phyloP scores from a whole-genome alignment of 2,113 vertebrate genomes.

The Psilopsiagon aymara region DNA sequence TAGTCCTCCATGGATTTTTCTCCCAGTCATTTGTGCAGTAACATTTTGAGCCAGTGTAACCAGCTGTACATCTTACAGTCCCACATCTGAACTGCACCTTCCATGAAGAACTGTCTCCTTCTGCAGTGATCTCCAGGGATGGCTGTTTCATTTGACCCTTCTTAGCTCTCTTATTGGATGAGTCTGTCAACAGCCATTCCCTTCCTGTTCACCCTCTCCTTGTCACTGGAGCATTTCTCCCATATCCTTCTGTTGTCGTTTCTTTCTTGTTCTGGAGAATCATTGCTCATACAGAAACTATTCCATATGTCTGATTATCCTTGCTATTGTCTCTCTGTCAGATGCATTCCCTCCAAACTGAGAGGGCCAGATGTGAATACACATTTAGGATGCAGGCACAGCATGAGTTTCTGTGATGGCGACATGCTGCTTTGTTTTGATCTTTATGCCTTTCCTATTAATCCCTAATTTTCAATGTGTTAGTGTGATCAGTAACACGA shows the following conservation, averaged over 20 bases:
- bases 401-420: background rate
- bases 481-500: background rate
- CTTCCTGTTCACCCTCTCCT: background rate
- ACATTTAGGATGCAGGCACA: background rate
- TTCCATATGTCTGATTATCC: accelerated
- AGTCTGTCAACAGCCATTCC: background rate
- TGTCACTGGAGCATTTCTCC: background rate
- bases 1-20: background rate
- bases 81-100: background rate
- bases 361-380: background rate
- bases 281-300: background rate
- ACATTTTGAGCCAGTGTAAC: background rate
- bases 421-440: background rate
- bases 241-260: background rate
- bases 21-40: background rate
- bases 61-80: background rate
- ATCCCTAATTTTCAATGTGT: background rate
- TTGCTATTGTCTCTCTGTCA: background rate
- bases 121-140: background rate
- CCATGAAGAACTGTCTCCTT: background rate
- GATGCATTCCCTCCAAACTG: background rate
- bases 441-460: background rate
- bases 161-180: background rate
- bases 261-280: background rate
- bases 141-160: background rate